Percentiles rank a stretch among this genome's conserved stretches.
These are phyloP conservation scores for Typhlomys cinereus DNA, from an alignment of 2,113 vertebrate genomes.

Conservation along the genomic window DNA sequence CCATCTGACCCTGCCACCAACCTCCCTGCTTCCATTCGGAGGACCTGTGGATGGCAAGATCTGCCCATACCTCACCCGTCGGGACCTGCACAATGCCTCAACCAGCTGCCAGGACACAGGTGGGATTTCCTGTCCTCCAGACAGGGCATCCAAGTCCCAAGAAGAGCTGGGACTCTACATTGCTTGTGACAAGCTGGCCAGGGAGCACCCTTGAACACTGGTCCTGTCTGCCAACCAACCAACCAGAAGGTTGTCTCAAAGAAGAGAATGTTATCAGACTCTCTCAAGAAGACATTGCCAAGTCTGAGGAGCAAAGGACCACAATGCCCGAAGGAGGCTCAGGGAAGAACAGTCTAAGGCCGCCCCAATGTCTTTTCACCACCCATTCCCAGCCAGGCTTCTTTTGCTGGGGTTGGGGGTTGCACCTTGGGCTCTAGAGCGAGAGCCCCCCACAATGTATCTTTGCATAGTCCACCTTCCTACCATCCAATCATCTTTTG, in stretches of 20 bases:
- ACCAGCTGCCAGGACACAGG: no score
- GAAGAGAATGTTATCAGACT: not conserved
- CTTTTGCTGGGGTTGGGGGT: fast-evolving
- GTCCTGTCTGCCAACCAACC: not conserved
- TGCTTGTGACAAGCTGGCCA: fast-evolving
- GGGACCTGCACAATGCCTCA: not conserved
- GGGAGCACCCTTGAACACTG: fast-evolving
- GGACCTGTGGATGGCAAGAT: not conserved
- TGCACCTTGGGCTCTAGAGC: not conserved
- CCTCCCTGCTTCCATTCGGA: not conserved
- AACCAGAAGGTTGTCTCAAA: not conserved
- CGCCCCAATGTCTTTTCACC: not conserved
- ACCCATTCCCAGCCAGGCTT: fast-evolving
- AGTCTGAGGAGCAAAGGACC: fast-evolving
- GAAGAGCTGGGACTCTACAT: fast-evolving
- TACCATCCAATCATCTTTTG: no score
- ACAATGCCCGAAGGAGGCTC: fast-evolving
- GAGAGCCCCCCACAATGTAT: no score
- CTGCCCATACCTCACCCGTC: no score
- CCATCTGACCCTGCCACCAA: not conserved
- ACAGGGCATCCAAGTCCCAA: not conserved
- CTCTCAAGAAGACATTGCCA: not conserved
- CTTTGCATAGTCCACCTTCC: not conserved
- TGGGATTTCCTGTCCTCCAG: not conserved
- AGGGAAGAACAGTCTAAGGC: fast-evolving